Base-by-base conservation (phyloP, 2,888 invertebrate species). In the Cheilosia vernalis region DNA sequence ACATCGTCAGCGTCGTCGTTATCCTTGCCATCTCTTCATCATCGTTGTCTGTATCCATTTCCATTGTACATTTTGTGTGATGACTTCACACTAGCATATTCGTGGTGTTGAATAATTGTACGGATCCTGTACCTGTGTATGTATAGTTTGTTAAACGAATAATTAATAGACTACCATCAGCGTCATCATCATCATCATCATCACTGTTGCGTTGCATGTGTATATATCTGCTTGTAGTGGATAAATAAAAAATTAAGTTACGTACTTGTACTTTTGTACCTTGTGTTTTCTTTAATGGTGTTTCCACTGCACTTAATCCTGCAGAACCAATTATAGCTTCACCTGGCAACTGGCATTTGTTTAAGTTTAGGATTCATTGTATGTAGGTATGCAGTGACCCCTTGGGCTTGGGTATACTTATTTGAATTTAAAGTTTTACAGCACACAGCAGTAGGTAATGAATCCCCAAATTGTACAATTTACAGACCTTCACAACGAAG, bases 221-320 rank as follows among this genome's bases (percentile, higher is more conserved):
- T 30, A 0, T 30, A 30, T 3, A 30, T 47, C 9, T 42, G 63
- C 66, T 56, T 67, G 64, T 58, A 61, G 73, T 17, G 37, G 60
- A 66, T 53, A 61, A 72, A 78, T 72, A 78, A 83, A 77, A 77
- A 66, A 61, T 67, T 42, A 83, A 66, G 61, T 73, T 63, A 67
- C 64, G 49, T 67, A 73, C 66, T 67, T 72, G 64, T 66, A 47
- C 70, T 44, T 40, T 56, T 60, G 49, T 49, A 61, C 56, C 27
- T 30, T 21, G 13, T 49, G 24, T 61, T 63, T 61, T 55, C 51
- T 69, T 69, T 73, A 83, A 73, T 69, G 78, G 67, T 83, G 67
- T 83, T 83, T 78, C 73, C 79, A 51, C 72, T 83, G 83, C 83
- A 79, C 73, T 83, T 83, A 78, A 55, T 83, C 73, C 63, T 82